A percentile compares a stretch with the other conserved stretches of the same genome.
phyloP scores from a whole-genome alignment of 2,113 vertebrate species.

The Takifugu bimaculatus region DNA sequence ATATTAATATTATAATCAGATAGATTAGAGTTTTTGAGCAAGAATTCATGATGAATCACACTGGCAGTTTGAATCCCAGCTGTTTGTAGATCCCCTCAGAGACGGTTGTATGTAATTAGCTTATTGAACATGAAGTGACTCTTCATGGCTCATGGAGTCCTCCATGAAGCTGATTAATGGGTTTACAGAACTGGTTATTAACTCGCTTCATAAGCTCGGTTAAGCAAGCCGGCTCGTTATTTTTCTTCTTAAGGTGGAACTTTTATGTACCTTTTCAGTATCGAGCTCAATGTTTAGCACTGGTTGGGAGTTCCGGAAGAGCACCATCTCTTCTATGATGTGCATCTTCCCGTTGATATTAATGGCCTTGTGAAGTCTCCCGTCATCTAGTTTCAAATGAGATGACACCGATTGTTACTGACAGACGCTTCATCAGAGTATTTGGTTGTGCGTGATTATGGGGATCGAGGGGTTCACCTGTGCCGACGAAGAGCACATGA shows the following conservation, averaged over 20 bases:
- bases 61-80: conserved; percentile 45
- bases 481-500: conserved; percentile 89
- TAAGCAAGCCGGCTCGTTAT: neutral
- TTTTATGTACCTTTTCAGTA: conserved; percentile 69
- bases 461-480: conserved; percentile 66
- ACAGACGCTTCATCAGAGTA: neutral
- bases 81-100: conserved; percentile 52
- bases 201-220: neutral
- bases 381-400: conserved; percentile 76
- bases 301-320: conserved; percentile 78
- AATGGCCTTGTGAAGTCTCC: conserved; percentile 89
- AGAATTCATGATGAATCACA: conserved; percentile 28
- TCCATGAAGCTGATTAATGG: conserved; percentile 38
- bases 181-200: conserved; percentile 35
- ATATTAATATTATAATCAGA: neutral
- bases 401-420: neutral
- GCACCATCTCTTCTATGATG: conserved; percentile 86
- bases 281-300: conserved; percentile 88
- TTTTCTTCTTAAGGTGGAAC: neutral
- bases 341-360: conserved; percentile 73
- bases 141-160: conserved; percentile 35
- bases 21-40: neutral
- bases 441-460: neutral
- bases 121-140: conserved; percentile 27
- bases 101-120: conserved; percentile 54